Base-by-base conservation (phyloP, 92 coral and sea anemone species). In the Umimayanthus chanpuru region DNA sequence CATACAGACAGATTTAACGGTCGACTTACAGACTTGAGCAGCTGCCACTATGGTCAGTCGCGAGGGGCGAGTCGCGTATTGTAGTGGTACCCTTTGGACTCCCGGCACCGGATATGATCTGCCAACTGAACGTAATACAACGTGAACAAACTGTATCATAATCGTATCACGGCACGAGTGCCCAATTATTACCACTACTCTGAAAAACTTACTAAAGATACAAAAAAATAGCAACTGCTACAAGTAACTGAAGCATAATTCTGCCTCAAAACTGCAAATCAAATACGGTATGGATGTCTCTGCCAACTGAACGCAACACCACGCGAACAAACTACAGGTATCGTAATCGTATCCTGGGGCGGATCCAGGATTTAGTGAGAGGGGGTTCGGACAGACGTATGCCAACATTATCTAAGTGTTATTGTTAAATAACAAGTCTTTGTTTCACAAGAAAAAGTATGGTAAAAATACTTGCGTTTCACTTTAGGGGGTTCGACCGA, bases 81-180 rank as follows among this genome's bases (percentile, higher is more conserved):
- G 95, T 82, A 0, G 97, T 89, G 7, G 97, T 96, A 26, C 96
- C 98, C 36, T 90, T 94, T 0, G 96, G 95, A 78, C 99, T 96
- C 5, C 97, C 99, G 38, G 98, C 91, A 20, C 97, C 96, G 20
- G 99, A 96, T 15, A 96, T 94, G 20, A 96, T 74, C 91, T 96
- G 99, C 99, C 99, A 96, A 84, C 99, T 96, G 76, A 58, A 80
- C 61, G 79, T 71, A 77, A 40, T 88, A 20, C 26, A 25, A 61
- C 68, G 3, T 61, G 21, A 15, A 47, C 11, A 10, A 0, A 47
- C 53, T 0, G 53, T 47, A 40, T 64, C 30, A 70, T 55, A 88
- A 28, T 11, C 39, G 6, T 21, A 72, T 47, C 50, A 47, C 11
- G 11, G 50, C 8, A 9, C 50, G 50, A 11, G 11, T 6, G 50